phyloP scores from a whole-genome alignment of 2,113 vertebrate genomes.

The Haemorhous mexicanus region DNA sequence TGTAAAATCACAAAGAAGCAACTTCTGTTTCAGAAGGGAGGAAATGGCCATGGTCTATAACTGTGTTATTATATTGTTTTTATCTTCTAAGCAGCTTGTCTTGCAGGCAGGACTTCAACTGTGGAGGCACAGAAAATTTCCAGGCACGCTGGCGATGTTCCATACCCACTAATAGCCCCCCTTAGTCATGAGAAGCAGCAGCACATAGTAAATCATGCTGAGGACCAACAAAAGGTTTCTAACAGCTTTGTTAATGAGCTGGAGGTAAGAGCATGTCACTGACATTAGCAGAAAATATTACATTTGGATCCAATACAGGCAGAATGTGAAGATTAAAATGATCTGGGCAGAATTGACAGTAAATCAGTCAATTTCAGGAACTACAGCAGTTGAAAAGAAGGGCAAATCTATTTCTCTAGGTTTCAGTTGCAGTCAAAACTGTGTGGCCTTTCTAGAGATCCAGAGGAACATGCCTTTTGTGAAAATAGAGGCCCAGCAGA shows the following conservation, averaged over 20 bases:
- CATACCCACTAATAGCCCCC: neutral
- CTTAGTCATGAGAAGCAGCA: neutral
- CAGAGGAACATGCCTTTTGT: neutral
- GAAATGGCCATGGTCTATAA: neutral
- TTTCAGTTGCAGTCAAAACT: neutral
- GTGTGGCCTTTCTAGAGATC: neutral
- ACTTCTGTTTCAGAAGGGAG: neutral
- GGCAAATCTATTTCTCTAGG: neutral
- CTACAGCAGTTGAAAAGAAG: neutral
- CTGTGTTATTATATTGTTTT: neutral
- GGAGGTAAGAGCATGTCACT: neutral
- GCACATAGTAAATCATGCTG: neutral
- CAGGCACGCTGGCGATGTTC: neutral
- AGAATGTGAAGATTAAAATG: neutral
- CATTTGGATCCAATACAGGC: neutral
- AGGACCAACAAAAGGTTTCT: neutral
- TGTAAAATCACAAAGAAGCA: neutral
- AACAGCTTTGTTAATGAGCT: conserved; percentile 21
- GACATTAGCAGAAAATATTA: neutral
- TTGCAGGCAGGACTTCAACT: neutral
- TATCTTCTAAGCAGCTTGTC: neutral
- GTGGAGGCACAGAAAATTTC: neutral
- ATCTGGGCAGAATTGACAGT: neutral
- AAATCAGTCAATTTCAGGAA: neutral
- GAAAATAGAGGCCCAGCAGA: neutral